Evolutionary conservation across 1,140 invertebrate species (phyloP).

Genomic region (Lordiphosa collinella): DNA sequence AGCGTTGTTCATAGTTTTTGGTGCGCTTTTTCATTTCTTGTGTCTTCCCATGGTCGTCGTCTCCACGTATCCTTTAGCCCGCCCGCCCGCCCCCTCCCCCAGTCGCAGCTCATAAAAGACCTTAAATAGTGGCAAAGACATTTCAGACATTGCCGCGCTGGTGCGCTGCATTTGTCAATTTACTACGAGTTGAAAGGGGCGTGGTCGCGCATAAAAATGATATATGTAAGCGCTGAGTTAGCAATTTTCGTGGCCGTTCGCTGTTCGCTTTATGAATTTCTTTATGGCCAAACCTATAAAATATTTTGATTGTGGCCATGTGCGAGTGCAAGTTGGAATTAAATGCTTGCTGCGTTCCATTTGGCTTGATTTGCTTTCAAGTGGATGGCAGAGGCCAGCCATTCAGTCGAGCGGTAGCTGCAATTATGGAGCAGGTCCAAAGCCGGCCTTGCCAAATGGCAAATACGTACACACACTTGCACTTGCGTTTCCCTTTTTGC

Average conservation of each 20-base stretch:
- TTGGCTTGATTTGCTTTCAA: slow-evolving; percentile 41
- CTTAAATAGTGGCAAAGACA: slow-evolving; percentile 78
- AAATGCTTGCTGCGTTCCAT: slow-evolving; percentile 50
- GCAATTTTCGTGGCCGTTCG: slow-evolving; percentile 60
- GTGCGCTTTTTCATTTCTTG: slow-evolving; percentile 62
- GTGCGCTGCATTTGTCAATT: slow-evolving; percentile 72
- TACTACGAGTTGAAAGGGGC: slow-evolving; percentile 74
- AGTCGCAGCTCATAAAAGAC: slow-evolving; percentile 43
- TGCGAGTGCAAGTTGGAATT: slow-evolving; percentile 39
- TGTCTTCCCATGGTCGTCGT: background rate
- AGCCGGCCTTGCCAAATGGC: slow-evolving; percentile 28
- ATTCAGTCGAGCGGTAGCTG: slow-evolving; percentile 19
- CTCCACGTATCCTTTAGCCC: too few relatives aligned
- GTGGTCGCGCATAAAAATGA: slow-evolving; percentile 77
- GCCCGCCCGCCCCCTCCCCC: too few relatives aligned
- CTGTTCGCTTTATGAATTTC: slow-evolving; percentile 66
- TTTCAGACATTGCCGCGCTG: slow-evolving; percentile 56
- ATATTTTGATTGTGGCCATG: slow-evolving; percentile 65
- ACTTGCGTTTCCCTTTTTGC: background rate
- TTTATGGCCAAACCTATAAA: slow-evolving; percentile 62
- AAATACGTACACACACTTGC: slow-evolving; percentile 1
- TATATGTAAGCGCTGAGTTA: slow-evolving; percentile 74
- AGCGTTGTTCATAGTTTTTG: slow-evolving; percentile 70
- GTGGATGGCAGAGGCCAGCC: slow-evolving; percentile 25
- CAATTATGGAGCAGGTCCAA: slow-evolving; percentile 52